Base-by-base conservation (phyloP, 2,888 invertebrate species). In the Phengaris alcon region DNA sequence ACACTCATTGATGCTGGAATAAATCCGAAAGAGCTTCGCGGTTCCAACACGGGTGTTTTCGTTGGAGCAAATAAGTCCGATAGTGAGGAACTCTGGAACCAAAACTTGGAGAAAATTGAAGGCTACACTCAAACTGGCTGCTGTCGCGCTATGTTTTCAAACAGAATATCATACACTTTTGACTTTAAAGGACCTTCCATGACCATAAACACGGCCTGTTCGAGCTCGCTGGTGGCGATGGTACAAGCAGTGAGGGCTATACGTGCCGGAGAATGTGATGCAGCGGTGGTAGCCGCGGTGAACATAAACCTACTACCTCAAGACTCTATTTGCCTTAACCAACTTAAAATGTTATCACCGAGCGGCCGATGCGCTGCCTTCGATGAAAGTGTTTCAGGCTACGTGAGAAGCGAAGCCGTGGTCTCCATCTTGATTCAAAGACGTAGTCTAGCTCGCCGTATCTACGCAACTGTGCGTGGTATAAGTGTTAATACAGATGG, bases 401-500 rank as follows among this genome's bases (percentile, higher is more conserved):
- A 22, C n/a, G 73, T 73, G n/a, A 55, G 48, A 2, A 57, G 57
- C n/a, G 73, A 73, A 22, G 55, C 73, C 15, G 55, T 73, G 15
- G 73, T 73, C n/a, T 55, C 57, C 3, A 57, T 73, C 8, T 44
- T 73, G 13, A n/a, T 73, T 13, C 73, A 73, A 22, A 73, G 15
- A 22, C 57, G 74, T 12, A 59, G 48, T 22, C 15, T 15, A 13
- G 74, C 74, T 6, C 74, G 74, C 0, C 74, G 74, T 44, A 48
- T 74, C n/a, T 74, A 74, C 59, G 57, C 57, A 13, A 74, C 59
- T 59, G 59, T 74, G 10, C 74, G 59, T 46, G 74, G 59, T 15
- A 48, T 22, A 3, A 46, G 44, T 0, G 8, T 51, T 7, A 59
- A 22, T 8, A 59, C 44, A 13, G 74, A 74, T 48, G 74, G 74